Evolutionary conservation across 2,797 vertebrate species (phyloP), one percentile per base, ranked within the genome.

Genomic region (Sarcophilus harrisii): DNA sequence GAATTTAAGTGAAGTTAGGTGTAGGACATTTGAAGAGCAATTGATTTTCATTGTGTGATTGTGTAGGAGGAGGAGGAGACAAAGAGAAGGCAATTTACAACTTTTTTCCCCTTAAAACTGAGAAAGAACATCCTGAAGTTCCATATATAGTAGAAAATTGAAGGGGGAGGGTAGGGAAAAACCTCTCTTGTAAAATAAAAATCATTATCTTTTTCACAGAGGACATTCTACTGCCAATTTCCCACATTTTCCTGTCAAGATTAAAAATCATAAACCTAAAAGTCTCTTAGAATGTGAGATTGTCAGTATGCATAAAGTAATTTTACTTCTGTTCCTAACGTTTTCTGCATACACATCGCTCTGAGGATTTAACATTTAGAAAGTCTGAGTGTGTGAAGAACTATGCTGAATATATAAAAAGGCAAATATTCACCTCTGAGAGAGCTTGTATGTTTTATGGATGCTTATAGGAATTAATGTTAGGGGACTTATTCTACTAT

Each of bases 101-200:
- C 9, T 62, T 87, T 94, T 52, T 58, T 24, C 12, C 93, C 59
- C 57, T 95, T 92, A 52, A 91, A 93, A 45, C 14, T 38, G 94
- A 90, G n/a, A 89, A 57, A 58, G 55, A 92, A 92, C 30, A 96
- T 93, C 62, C n/a, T 94, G n/a, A 94, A 96, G 54, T 91, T 32
- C 30, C 29, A 94, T 58, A 90, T 49, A 4, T 57, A 27, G 58
- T 30, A 13, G 24, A 89, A 4, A 90, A 90, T 55, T 13, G 49
- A 90, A 55, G 12, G 55, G 55, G 55, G 38, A 95, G 24, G 58
- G 73, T 92, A 59, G 62, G 24, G 60, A 93, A 66, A 32, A 55
- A 30, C 12, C 73, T 14, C 90, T 55, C 29, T 21, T 58, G 92
- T 73, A 93, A 95, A 54, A 55, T 81, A 94, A 90, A 91, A 93